Conservation (phyloP, 2,797 vertebrate species). For the Corythornis leucogaster region DNA sequence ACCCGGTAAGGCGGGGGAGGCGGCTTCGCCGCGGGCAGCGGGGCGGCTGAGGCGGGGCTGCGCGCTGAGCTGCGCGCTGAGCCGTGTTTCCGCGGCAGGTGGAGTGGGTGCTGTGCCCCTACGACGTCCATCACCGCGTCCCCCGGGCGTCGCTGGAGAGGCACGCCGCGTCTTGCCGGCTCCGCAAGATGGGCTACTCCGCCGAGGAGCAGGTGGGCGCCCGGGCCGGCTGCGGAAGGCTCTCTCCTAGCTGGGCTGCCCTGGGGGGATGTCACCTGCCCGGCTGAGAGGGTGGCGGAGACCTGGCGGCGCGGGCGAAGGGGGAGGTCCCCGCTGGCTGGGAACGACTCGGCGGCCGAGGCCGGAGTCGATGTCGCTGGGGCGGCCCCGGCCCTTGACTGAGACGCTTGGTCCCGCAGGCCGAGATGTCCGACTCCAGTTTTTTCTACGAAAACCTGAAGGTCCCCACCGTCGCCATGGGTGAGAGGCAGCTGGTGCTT, state of each 20-base stretch:
- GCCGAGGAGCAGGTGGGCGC: slow-evolving; percentile 86
- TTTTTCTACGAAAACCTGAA: slow-evolving; percentile 86
- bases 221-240: not conserved
- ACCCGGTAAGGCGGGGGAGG: not conserved
- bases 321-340: no score
- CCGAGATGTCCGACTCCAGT: slow-evolving; percentile 83
- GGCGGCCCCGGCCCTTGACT: not conserved
- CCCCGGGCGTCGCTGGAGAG: slow-evolving; percentile 84
- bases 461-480: slow-evolving; percentile 81
- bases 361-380: not conserved
- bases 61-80: not conserved
- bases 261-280: not conserved
- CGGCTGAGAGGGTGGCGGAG: not conserved
- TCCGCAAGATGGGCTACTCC: slow-evolving; percentile 85
- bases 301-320: not conserved
- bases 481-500: slow-evolving; percentile 79
- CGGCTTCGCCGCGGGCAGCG: rapidly evolving
- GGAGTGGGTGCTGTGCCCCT: slow-evolving; percentile 86
- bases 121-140: slow-evolving; percentile 87
- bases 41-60: rapidly evolving
- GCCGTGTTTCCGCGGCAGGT: slow-evolving; percentile 24
- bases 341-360: no score
- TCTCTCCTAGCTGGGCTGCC: not conserved
- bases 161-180: slow-evolving; percentile 84
- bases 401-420: slow-evolving; percentile 71